A percentile compares a stretch with the other conserved stretches of the same genome.
These are phyloP conservation scores for Nannoperca australis DNA, from an alignment of 2,797 vertebrate genomes.

Conservation along the genomic window DNA sequence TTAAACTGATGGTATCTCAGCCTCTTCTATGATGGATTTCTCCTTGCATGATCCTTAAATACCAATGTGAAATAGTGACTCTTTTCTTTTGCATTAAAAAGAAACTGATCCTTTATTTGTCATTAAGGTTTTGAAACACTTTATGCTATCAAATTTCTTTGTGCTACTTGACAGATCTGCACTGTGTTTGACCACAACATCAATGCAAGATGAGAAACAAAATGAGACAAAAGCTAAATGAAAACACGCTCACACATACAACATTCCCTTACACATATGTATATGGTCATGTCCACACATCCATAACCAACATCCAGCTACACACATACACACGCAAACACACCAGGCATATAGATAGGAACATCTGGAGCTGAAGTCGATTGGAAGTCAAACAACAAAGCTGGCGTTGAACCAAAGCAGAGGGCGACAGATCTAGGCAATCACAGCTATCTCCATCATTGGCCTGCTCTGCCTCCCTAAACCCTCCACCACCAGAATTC, in stretches of 20 bases:
- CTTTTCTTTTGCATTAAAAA: neutral
- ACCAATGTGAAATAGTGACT: neutral
- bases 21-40: constrained; percentile 4
- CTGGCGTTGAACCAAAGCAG: constrained; percentile 72
- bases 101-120: constrained; percentile 6
- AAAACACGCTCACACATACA: constrained; percentile 10
- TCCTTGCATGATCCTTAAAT: constrained; percentile 9
- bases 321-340: constrained; percentile 40
- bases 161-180: neutral
- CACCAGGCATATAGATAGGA: constrained; percentile 62
- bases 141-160: neutral
- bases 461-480: constrained; percentile 42
- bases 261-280: constrained; percentile 12
- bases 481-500: constrained; percentile 48
- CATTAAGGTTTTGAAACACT: neutral
- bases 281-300: constrained; percentile 35
- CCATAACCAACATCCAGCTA: constrained; percentile 15
- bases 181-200: constrained; percentile 1
- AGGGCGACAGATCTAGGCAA: constrained; percentile 69
- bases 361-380: constrained; percentile 85
- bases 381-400: constrained; percentile 77
- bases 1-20: neutral
- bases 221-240: constrained; percentile 20
- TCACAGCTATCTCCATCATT: constrained; percentile 62
- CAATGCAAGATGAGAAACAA: constrained; percentile 27